A percentile compares a stretch with the other conserved stretches of the same genome.
Evolutionary conservation across 1,140 invertebrate genomes (phyloP).

Genomic region (Aplysia californica): DNA sequence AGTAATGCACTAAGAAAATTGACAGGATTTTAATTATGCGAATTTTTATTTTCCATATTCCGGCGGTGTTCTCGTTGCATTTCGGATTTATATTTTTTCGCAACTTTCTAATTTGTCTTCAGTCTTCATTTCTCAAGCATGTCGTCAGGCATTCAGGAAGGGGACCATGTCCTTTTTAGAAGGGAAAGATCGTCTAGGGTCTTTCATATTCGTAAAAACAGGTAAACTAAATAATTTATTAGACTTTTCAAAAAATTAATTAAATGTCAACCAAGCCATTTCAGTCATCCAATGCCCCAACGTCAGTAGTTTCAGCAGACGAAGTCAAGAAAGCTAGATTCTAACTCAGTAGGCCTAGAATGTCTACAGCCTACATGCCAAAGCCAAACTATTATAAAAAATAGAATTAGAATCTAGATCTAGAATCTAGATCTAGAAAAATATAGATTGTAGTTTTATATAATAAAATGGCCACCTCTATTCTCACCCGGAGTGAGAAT

Average conservation of each 20-base stretch:
- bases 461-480: too few species aligned
- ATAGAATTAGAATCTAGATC: too few species aligned
- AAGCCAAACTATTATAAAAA: too few species aligned
- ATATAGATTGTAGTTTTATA: too few species aligned
- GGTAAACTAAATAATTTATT: constrained; percentile 26
- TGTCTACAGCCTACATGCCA: too few species aligned
- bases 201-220: constrained; percentile 51
- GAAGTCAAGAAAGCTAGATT: too few species aligned
- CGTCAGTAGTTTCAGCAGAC: too few species aligned
- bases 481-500: too few species aligned
- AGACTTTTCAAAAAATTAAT: neutral
- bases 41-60: neutral
- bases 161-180: constrained; percentile 53
- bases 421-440: too few species aligned
- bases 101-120: neutral
- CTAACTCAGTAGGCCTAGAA: too few species aligned
- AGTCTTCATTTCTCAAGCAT: neutral
- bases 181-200: constrained; percentile 47
- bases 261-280: neutral
- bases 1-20: neutral
- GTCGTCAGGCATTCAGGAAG: constrained; percentile 34
- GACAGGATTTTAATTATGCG: neutral
- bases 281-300: neutral
- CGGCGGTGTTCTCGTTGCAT: neutral
- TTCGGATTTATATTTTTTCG: neutral